Evolutionary conservation across 2,113 vertebrate genomes (phyloP).

Genomic region (Stictonetta naevosa): DNA sequence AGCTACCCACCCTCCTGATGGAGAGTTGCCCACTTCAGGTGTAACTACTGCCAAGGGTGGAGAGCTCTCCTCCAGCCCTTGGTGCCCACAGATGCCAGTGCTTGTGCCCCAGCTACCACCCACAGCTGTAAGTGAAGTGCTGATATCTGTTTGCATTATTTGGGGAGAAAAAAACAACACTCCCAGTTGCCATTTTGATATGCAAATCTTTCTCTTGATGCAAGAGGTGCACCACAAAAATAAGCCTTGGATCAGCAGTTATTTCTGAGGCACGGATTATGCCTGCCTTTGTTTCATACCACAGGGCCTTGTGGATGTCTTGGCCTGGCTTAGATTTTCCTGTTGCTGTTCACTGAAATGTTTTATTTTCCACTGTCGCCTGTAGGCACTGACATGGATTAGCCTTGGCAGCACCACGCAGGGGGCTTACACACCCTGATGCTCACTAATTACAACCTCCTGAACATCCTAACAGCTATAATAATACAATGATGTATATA

Average conservation of each 20-base stretch:
- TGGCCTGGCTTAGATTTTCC: slow-evolving; percentile 30
- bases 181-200: neutral
- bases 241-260: neutral
- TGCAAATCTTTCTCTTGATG: neutral
- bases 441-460: slow-evolving; percentile 64
- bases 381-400: slow-evolving; percentile 50
- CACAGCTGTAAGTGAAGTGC: neutral
- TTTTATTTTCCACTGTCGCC: slow-evolving; percentile 43
- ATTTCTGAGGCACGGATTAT: neutral
- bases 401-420: slow-evolving; percentile 32
- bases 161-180: neutral
- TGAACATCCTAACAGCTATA: slow-evolving; percentile 24
- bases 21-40: neutral
- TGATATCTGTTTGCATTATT: neutral
- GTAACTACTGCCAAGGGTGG: fast-evolving
- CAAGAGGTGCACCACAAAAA: neutral
- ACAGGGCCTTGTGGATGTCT: neutral
- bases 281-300: slow-evolving; percentile 1
- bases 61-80: neutral
- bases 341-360: slow-evolving; percentile 19
- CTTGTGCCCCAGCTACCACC: neutral
- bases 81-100: fast-evolving
- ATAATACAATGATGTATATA: slow-evolving; percentile 30
- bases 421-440: slow-evolving; percentile 39
- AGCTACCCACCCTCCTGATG: neutral